Base-by-base conservation (phyloP, 2,113 vertebrate species). In the Catharus minimus region DNA sequence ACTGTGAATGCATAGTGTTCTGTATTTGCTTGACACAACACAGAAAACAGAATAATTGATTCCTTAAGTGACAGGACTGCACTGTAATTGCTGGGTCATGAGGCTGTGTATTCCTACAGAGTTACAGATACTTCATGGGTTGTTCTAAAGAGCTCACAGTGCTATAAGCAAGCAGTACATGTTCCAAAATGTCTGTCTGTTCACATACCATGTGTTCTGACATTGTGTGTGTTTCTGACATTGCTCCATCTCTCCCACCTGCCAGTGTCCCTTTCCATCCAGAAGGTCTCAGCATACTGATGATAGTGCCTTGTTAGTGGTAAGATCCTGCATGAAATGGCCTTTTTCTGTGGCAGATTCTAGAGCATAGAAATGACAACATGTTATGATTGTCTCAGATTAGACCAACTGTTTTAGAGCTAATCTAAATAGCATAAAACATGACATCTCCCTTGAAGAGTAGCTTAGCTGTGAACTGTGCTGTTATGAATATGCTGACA, bases 231-330 rank as follows among this genome's bases (percentile, higher is more conserved):
- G 96, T 97, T 97, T 96, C 96, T 97, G 97, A 98, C 97, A 52
- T 97, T 96, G 85, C 96, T 97, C 96, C 97, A 83, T 97, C 95
- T 98, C 94, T 97, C 95, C 96, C 94, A 90, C 96, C 89, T 97
- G 96, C 96, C 97, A 99, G 99, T 98, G 96, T 87, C 91, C 97
- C 71, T 98, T 98, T 96, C 99, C 98, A 96, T 98, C 98, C 98
- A 98, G 99, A 98, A 99, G 98, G 96, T 99, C 98, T 97, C 99
- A 99, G 95, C 99, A 99, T 97, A 99, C 99, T 95, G 99, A 99
- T 96, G 99, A 99, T 98, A 99, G 99, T 96, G 98, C 99, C 97
- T 98, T 99, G 95, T 99, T 99, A 95, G 98, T 99, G 99, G 99
- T 99, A 99, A 99, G 98, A 92, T 88, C 87, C 95, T 97, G 96